Evolutionary conservation across 2,113 vertebrate species (phyloP).

Genomic region (Panurus biarmicus): DNA sequence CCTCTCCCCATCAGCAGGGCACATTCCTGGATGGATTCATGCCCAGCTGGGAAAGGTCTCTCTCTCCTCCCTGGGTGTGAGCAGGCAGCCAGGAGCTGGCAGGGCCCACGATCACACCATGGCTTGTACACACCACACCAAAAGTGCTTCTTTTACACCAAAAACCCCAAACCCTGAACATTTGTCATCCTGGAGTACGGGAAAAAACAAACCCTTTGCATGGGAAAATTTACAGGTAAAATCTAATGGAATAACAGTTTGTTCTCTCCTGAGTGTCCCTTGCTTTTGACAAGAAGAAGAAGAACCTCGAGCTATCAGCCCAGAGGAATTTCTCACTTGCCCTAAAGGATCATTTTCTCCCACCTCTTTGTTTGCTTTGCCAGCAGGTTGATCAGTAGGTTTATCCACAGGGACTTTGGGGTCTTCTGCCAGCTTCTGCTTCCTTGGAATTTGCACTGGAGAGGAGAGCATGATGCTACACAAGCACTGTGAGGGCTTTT

Average conservation of each 20-base stretch:
- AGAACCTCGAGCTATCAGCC: background rate
- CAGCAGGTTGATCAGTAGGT: background rate
- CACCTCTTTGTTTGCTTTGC: slow-evolving; percentile 24
- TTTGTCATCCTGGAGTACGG: background rate
- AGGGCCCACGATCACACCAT: background rate
- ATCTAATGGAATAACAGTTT: background rate
- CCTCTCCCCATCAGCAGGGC: background rate
- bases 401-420: background rate
- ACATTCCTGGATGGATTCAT: background rate
- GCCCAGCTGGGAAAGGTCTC: background rate
- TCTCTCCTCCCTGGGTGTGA: background rate
- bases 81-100: background rate
- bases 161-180: background rate
- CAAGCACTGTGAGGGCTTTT: background rate
- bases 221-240: background rate
- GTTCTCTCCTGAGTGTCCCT: background rate
- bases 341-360: background rate
- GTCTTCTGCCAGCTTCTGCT: background rate
- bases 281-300: background rate
- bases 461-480: slow-evolving; percentile 53
- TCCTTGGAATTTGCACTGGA: slow-evolving; percentile 54
- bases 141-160: background rate
- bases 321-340: background rate
- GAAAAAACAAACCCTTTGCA: background rate
- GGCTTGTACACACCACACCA: background rate